Percentiles rank a stretch among this genome's conserved stretches.
Evolutionary conservation across 2,888 invertebrate genomes (phyloP).

Genomic region (Maniola hyperantus): DNA sequence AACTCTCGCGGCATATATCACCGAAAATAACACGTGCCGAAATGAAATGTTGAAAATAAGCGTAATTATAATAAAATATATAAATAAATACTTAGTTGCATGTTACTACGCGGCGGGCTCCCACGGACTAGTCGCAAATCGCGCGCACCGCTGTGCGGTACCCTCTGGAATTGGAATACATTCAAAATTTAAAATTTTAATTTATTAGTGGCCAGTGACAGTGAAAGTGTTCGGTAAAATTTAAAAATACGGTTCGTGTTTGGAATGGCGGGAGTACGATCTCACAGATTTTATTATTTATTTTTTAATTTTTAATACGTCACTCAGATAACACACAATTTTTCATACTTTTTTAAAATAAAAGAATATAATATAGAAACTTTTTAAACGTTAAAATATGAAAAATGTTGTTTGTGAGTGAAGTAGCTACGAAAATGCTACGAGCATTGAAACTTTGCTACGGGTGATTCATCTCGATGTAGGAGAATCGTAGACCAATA

Average conservation of each 20-base stretch:
- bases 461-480: slow-evolving; percentile 14
- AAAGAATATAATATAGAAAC: not conserved
- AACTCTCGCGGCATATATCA: slow-evolving; percentile 34
- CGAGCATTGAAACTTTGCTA: slow-evolving; percentile 26
- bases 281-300: slow-evolving; percentile 51
- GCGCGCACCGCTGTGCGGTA: slow-evolving; percentile 63
- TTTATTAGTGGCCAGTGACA: slow-evolving; percentile 58
- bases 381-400: slow-evolving; percentile 18
- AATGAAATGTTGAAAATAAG: slow-evolving; percentile 59
- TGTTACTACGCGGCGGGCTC: slow-evolving; percentile 48
- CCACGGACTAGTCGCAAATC: slow-evolving; percentile 59
- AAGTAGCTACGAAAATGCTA: slow-evolving; percentile 47
- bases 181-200: slow-evolving; percentile 48
- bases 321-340: slow-evolving; percentile 40
- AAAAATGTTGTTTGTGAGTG: slow-evolving; percentile 33
- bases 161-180: slow-evolving; percentile 54
- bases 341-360: slow-evolving; percentile 15
- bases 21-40: slow-evolving; percentile 56
- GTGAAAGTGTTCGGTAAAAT: slow-evolving; percentile 65
- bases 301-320: slow-evolving; percentile 30
- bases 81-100: slow-evolving; percentile 59
- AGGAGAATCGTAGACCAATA: slow-evolving; percentile 17
- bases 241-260: slow-evolving; percentile 68
- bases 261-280: slow-evolving; percentile 70
- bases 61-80: slow-evolving; percentile 72